Evolutionary conservation across 2,888 invertebrate species (phyloP), one percentile per base, ranked within the genome.

Genomic region (Byasa hedistus): DNA sequence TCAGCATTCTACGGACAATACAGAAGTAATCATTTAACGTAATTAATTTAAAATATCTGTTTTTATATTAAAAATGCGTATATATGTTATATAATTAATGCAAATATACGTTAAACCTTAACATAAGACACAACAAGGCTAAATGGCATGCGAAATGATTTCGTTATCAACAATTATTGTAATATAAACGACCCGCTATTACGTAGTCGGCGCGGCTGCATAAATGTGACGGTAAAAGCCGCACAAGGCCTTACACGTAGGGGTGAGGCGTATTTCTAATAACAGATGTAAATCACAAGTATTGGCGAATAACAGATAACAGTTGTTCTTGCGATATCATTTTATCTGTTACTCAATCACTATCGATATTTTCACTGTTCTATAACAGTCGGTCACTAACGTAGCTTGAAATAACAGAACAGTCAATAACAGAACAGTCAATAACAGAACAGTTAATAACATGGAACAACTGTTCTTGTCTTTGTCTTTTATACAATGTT

Each of bases 1-100:
- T 86, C 85, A 73, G 81, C 79, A 78, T 72, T 85, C 86, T 87
- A 86, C 77, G 86, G 84, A 87, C 85, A 87, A 86, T 81, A 84
- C 76, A 86, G 78, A 82, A 81, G 76, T 76, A 66, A 75, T 71
- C 73, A 73, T 76, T 75, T 73, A 70, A 69, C 63, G 66, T 68
- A 64, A 58, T 21, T 61, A 63, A 44, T 32, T 57, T 51, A 22
- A 64, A 48, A 48, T n/a, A 19, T 19, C 8, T 5, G 4, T 19
- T 48, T n/a, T 48, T n/a, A 48, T 48, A n/a, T 44, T 23, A n/a
- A 57, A 57, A 21, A n/a, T 32, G 24, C n/a, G n/a, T 57, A 57
- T 68, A 61, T 57, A 44, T n/a, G 51, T n/a, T 4, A 44, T 36
- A 57, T 27, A 8, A 57, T 23, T 27, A 32, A 27, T 57, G 17